A percentile compares a stretch with the other conserved stretches of the same genome.
Conservation (phyloP, 2,797 vertebrate species). For the Hylomyscus alleni region DNA sequence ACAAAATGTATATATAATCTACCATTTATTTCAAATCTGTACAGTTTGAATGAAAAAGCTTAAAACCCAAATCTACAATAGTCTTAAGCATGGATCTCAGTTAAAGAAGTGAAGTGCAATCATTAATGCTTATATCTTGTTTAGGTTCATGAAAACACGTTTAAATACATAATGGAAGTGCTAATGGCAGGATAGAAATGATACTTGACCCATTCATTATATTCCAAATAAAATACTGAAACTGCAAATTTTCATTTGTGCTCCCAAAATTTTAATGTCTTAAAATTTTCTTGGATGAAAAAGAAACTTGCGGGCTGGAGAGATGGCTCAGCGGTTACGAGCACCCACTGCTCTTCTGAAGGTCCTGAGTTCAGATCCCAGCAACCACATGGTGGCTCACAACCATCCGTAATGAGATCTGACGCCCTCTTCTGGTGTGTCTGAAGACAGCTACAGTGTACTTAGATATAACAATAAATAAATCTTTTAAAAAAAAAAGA, state of each 20-base stretch:
- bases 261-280: not conserved
- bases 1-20: not conserved
- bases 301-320: not conserved
- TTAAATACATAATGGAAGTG: not conserved
- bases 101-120: conserved; percentile 32
- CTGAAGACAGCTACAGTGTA: too few relatives aligned
- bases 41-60: conserved; percentile 16
- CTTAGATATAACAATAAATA: too few relatives aligned
- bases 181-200: not conserved
- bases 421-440: too few relatives aligned
- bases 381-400: too few relatives aligned
- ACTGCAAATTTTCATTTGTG: not conserved
- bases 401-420: too few relatives aligned
- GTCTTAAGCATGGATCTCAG: not conserved
- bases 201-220: not conserved
- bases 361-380: too few relatives aligned
- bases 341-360: too few relatives aligned
- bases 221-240: not conserved
- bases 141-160: conserved; percentile 22
- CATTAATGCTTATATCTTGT: conserved; percentile 32
- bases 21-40: conserved; percentile 47
- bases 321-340: too few relatives aligned
- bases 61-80: conserved; percentile 45
- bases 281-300: not conserved
- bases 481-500: too few relatives aligned